Evolutionary conservation across 1,140 invertebrate genomes (phyloP), one percentile per base, ranked within the genome.

Genomic region (Penaeus vannamei): DNA sequence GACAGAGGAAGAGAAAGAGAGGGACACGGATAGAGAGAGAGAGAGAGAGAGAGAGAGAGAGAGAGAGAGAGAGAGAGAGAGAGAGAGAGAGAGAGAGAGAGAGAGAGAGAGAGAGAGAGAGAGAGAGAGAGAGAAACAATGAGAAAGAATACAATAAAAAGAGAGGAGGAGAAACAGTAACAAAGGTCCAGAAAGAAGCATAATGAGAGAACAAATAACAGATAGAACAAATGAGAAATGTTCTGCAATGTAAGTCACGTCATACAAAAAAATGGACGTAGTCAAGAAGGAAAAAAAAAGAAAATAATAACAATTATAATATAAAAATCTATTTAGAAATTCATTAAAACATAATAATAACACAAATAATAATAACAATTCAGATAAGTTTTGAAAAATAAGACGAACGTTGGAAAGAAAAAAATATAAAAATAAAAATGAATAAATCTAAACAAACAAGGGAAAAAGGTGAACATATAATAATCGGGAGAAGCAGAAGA

Each of bases 101-200:
- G 36, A 36, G 62, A 72, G 29, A 69, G 62, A 69, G 62, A 85
- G 84, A 69, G 62, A 85, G 84, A 85, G 84, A 85, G 62, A 69
- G 84, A 85, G 62, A 69, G 84, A 84, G 83, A 69, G 83, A 84
- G 5, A 59, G n/a, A 36, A 20, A 1, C 1, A 42, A 36, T 2
- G 42, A 8, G 60, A 32, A 66, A 22, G 1, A 64, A 0, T 59
- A 22, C 7, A 32, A 32, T 14, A 22, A 66, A 32, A n/a, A 4
- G 36, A 23, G 2, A 32, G 20, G 26, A 64, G 32, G 19, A 7
- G 17, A n/a, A 36, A 62, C 10, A 84, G 32, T 10, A 23, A n/a
- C 36, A n/a, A 0, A 60, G 36, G 20, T 59, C 12, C 23, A n/a
- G n/a, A n/a, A 32, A 26, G 4, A 26, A 66, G 19, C 23, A n/a